These are phyloP conservation scores for Microplitis manilae DNA, from an alignment of 2,888 invertebrate species.

Conservation along the genomic window DNA sequence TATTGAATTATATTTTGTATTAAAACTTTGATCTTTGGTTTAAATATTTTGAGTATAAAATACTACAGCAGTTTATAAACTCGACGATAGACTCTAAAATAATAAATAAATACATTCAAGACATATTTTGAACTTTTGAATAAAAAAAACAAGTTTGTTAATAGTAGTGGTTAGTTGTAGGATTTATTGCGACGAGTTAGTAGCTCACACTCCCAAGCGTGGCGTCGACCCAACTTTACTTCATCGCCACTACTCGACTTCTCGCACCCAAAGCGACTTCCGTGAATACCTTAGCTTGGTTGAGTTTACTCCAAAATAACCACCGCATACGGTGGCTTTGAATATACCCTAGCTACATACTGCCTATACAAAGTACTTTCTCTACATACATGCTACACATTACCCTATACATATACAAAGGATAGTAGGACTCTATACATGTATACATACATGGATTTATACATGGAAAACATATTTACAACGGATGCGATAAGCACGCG, in stretches of 20 bases:
- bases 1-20: not conserved
- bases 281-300: not conserved
- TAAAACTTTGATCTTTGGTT: not conserved
- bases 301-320: not conserved
- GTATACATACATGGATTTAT: not conserved
- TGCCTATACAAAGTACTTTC: not conserved
- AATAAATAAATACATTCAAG: not conserved
- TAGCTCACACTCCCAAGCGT: constrained; percentile 11
- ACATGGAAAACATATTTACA: constrained; percentile 11
- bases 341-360: not conserved
- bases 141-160: not conserved
- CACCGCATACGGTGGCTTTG: constrained; percentile 14
- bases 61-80: too few species aligned
- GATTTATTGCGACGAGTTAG: constrained; percentile 39
- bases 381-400: not conserved
- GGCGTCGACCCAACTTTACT: constrained; percentile 20
- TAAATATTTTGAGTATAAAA: not conserved
- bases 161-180: constrained; percentile 31
- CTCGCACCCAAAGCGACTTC: not conserved
- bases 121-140: not conserved
- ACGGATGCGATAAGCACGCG: constrained; percentile 40
- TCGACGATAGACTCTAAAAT: too few species aligned
- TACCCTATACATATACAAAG: not conserved
- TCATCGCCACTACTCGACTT: constrained; percentile 15
- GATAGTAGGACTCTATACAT: not conserved